Conservation (phyloP, 2,797 vertebrate genomes). For the Apogon hyalosoma region DNA sequence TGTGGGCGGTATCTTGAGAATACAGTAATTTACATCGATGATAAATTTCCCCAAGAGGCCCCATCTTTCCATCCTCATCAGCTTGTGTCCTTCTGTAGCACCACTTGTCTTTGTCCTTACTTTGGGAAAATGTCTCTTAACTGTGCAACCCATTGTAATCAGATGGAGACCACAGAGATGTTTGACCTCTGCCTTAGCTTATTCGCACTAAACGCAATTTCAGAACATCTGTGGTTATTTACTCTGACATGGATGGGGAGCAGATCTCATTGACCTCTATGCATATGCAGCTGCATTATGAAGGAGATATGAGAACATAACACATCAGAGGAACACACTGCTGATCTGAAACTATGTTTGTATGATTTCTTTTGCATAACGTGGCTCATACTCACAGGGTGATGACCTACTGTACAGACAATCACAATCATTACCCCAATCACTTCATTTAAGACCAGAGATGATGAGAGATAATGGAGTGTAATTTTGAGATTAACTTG, state of each 20-base stretch:
- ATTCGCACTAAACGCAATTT: neutral
- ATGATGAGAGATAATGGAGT: slow-evolving; percentile 1
- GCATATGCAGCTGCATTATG: neutral
- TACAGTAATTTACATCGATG: too few species aligned
- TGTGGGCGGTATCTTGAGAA: too few species aligned
- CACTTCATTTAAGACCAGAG: neutral
- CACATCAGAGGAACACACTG: too few species aligned
- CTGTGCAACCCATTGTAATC: neutral
- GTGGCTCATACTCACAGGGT: slow-evolving; percentile 1
- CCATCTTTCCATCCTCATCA: slow-evolving; percentile 12
- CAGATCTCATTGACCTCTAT: neutral
- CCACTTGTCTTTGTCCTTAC: slow-evolving; percentile 6
- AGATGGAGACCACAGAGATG: neutral
- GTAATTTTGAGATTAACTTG: slow-evolving; percentile 20
- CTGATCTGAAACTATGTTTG: too few species aligned
- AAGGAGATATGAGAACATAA: neutral
- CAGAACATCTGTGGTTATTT: neutral
- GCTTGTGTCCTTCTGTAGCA: neutral
- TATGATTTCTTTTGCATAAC: slow-evolving; percentile 1
- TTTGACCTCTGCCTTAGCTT: slow-evolving; percentile 3
- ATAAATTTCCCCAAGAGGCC: neutral
- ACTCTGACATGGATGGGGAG: neutral
- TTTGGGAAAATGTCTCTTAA: slow-evolving; percentile 20
- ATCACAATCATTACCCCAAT: slow-evolving; percentile 14
- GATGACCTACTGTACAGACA: neutral